Evolutionary conservation across 2,797 vertebrate genomes (phyloP).

Genomic region (Syngnathus acus): DNA sequence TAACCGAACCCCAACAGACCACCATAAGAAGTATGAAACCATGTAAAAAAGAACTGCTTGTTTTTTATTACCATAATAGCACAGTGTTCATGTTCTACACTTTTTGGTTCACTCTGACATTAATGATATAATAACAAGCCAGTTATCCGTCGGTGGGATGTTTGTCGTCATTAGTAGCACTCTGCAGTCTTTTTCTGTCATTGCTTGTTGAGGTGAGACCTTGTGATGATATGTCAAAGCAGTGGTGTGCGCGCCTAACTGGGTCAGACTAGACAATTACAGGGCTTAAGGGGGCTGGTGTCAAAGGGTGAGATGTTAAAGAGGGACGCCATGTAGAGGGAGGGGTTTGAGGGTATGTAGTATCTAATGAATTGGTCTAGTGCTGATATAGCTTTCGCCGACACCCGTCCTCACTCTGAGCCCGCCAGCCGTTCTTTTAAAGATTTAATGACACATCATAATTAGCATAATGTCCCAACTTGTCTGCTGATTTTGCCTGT

Average conservation of each 20-base stretch:
- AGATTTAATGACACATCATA: slow-evolving; percentile 70
- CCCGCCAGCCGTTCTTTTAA: slow-evolving; percentile 63
- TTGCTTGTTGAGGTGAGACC: slow-evolving; percentile 39
- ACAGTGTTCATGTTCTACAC: neutral
- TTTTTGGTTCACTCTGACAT: slow-evolving; percentile 1
- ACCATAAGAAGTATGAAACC: neutral
- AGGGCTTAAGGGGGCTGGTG: slow-evolving; percentile 46
- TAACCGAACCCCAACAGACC: neutral
- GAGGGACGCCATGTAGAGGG: slow-evolving; percentile 10
- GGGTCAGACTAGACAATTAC: slow-evolving; percentile 54
- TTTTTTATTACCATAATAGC: neutral
- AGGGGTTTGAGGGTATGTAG: slow-evolving; percentile 4
- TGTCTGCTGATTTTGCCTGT: slow-evolving; percentile 70
- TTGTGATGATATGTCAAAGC: slow-evolving; percentile 34
- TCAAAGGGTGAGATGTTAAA: slow-evolving; percentile 45
- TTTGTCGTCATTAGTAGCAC: slow-evolving; percentile 34
- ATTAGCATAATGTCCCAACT: slow-evolving; percentile 73
- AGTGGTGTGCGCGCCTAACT: slow-evolving; percentile 37
- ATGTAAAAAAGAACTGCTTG: neutral
- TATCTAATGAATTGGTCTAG: slow-evolving; percentile 44
- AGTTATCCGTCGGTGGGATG: slow-evolving; percentile 20
- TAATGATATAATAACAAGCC: slow-evolving; percentile 19
- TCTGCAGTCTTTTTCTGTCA: slow-evolving; percentile 13
- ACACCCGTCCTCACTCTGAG: slow-evolving; percentile 40
- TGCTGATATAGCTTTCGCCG: slow-evolving; percentile 42